Conservation (phyloP, 1,140 invertebrate genomes). For the Drosophila ficusphila region DNA sequence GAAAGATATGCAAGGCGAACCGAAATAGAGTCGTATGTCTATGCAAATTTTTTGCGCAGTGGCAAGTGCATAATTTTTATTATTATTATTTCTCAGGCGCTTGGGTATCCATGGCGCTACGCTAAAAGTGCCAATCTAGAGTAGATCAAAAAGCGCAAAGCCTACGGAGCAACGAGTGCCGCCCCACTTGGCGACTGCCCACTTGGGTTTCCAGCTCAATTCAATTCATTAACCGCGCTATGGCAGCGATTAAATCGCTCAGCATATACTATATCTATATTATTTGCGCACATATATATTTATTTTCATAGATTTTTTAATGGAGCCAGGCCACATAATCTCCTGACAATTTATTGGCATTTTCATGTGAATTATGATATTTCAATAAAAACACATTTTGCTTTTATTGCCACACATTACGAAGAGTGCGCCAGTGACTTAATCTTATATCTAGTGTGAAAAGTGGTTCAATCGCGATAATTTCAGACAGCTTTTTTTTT, state of each 20-base stretch:
- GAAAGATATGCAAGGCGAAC: constrained; percentile 23
- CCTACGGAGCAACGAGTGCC: constrained; percentile 55
- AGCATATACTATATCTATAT: constrained; percentile 57
- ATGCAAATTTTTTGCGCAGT: constrained; percentile 67
- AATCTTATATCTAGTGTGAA: constrained; percentile 65
- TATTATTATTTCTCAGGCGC: constrained; percentile 66
- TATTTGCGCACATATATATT: constrained; percentile 21
- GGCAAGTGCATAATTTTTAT: constrained; percentile 80
- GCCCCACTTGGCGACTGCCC: constrained; percentile 53
- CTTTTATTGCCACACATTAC: constrained; percentile 64
- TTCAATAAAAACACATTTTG: constrained; percentile 73
- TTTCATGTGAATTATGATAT: constrained; percentile 78
- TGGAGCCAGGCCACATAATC: constrained; percentile 56
- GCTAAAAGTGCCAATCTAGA: constrained; percentile 73
- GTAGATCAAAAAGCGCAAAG: constrained; percentile 76
- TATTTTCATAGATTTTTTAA: constrained; percentile 33
- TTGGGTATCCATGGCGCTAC: constrained; percentile 32
- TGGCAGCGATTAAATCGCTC: constrained; percentile 71
- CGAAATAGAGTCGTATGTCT: constrained; percentile 77
- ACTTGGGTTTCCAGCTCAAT: constrained; percentile 68
- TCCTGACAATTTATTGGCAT: constrained; percentile 67
- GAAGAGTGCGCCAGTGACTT: constrained; percentile 43
- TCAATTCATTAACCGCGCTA: constrained; percentile 77
- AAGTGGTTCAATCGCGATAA: constrained; percentile 81
- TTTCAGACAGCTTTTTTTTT: constrained; percentile 45